Evolutionary conservation across 2,888 invertebrate species (phyloP).

Genomic region (Meteorus colon): DNA sequence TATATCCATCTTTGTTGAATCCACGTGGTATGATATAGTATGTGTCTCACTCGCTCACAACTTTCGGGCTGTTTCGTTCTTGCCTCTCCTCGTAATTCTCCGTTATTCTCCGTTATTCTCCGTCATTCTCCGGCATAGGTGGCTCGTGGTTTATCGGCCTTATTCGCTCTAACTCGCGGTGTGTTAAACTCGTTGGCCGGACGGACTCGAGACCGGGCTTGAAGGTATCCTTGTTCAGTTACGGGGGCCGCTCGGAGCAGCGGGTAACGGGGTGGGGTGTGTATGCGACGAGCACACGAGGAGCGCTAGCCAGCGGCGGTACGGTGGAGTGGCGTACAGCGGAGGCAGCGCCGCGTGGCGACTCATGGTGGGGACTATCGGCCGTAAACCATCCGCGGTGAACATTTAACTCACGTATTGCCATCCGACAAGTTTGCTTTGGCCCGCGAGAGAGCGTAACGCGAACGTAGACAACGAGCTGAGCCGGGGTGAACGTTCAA

Average conservation of each 20-base stretch:
- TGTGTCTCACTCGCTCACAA: constrained; percentile 28
- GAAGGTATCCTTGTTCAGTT: constrained; percentile 39
- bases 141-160: constrained; percentile 38
- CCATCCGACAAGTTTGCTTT: constrained; percentile 74
- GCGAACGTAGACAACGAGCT: constrained; percentile 51
- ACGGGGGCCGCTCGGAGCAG: constrained; percentile 49
- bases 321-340: constrained; percentile 45
- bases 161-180: constrained; percentile 53
- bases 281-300: constrained; percentile 55
- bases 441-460: constrained; percentile 70
- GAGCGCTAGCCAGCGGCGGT: constrained; percentile 55
- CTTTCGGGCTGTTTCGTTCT: constrained; percentile 43
- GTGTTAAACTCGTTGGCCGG: constrained; percentile 44
- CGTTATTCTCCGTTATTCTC: constrained; percentile 38
- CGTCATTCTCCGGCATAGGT: constrained; percentile 37
- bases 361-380: constrained; percentile 78
- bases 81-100: constrained; percentile 38
- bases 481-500: constrained; percentile 42
- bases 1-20: constrained; percentile 37
- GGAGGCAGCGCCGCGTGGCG: constrained; percentile 74
- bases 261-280: constrained; percentile 48
- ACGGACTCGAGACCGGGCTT: constrained; percentile 49
- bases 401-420: constrained; percentile 74
- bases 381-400: constrained; percentile 75
- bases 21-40: constrained; percentile 12